Conservation (phyloP, 2,113 vertebrate genomes). For the Anas platyrhynchos region DNA sequence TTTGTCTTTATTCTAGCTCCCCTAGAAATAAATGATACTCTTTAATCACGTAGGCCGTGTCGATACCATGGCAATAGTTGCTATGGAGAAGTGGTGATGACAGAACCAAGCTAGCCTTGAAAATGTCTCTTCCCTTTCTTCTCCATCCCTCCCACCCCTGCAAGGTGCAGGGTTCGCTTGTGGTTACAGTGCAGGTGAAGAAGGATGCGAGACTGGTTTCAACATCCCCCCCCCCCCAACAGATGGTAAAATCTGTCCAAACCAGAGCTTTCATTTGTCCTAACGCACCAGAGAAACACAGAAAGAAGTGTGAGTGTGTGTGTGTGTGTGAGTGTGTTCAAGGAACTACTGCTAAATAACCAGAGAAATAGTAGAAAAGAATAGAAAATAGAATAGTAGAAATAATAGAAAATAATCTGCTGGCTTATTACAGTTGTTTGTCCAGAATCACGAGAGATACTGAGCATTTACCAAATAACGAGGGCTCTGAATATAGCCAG, state of each 20-base stretch:
- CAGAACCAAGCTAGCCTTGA: background rate
- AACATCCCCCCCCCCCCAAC: background rate
- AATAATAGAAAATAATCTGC: background rate
- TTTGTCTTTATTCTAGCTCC: background rate
- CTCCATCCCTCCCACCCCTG: background rate
- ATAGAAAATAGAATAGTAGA: no score
- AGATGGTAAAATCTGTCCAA: background rate
- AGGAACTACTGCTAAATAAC: background rate
- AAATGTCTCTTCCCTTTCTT: background rate
- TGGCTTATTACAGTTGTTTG: background rate
- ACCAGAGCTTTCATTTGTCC: background rate
- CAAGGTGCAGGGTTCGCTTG: background rate
- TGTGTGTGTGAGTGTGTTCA: fast-evolving
- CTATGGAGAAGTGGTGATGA: constrained; percentile 34
- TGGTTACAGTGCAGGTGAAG: background rate
- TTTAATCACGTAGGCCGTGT: background rate
- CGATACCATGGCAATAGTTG: constrained; percentile 42
- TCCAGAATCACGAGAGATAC: background rate
- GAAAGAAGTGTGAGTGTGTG: no score
- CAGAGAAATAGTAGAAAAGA: background rate
- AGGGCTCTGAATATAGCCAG: background rate
- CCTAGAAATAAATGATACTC: constrained; percentile 12
- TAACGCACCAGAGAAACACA: background rate
- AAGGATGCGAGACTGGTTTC: background rate
- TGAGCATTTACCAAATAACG: background rate